Evolutionary conservation across 1,140 invertebrate species (phyloP), one percentile per base, ranked within the genome.

Genomic region (Teleopsis dalmanni): DNA sequence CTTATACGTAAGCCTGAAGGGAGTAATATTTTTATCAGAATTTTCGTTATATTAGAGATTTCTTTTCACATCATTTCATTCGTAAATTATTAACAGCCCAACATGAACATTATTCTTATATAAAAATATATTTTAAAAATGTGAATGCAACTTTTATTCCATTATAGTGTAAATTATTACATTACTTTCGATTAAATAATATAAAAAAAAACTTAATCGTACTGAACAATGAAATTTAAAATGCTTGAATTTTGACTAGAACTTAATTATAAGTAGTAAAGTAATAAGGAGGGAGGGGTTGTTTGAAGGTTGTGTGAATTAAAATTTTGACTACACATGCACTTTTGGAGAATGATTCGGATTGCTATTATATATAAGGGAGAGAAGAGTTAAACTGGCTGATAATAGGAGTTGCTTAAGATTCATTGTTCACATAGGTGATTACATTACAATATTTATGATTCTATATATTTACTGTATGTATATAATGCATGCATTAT

Each of bases 401-500:
- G n/a, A n/a, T n/a, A n/a, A n/a, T n/a, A n/a, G n/a, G 21, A 23
- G 37, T 21, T 31, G 37, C 21, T 16, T 43, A 29, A 29, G 25
- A 29, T 27, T 43, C 26, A 16, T 43, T 31, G 14, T 43, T 40
- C 31, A 27, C 31, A 27, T 43, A 27, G 31, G 25, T 18, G 41
- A 43, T 27, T 43, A 43, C 41, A 42, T 43, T 43, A 29, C 27
- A 25, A 43, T 43, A 43, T 43, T 25, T 43, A 43, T 27, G 41
- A 25, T 43, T 43, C 41, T 43, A 43, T 29, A 43, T 31, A 31
- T 43, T 43, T 43, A 27, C 31, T 43, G 31, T 43, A 43, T 43
- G 13, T 62, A 62, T 65, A 64, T 65, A 65, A 65, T 65, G 62
- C 63, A 65, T 65, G 63, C 62, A 62, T 61, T 65, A 65, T 65